Evolutionary conservation across 2,888 invertebrate genomes (phyloP), one percentile per base, ranked within the genome.

Genomic region (Synergus itoensis): DNA sequence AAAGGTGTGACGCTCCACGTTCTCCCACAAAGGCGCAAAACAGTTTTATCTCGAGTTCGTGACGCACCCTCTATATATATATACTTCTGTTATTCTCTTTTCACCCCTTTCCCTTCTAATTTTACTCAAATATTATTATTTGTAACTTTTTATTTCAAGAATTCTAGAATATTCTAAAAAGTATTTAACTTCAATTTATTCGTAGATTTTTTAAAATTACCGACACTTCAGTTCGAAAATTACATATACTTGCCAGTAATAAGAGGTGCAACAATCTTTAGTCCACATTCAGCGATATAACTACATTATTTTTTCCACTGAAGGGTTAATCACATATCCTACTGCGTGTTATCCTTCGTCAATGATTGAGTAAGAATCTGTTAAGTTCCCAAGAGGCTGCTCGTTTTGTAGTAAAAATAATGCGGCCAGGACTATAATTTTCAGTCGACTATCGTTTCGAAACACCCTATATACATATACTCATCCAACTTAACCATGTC

Each of bases 1-100:
- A 82, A 85, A 86, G 83, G 82, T 84, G 81, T 82, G 82, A 84
- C 84, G 85, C 76, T 64, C 78, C 62, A 76, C 21, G 79, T 81
- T 69, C 64, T 62, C 62, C 14, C 62, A 62, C 12, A 36, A 36
- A 14, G 62, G 21, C 14, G 14, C 28, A 14, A 28, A 62, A 9
- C 48, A 16, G 43, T 43, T 65, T 41, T 43, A 65, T 1, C 28
- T 57, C 62, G 62, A 63, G 78, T 79, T 79, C 40, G 4, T n/a
- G 12, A 41, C 65, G 40, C 64, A 40, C 63, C 18, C 28, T 62
- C 62, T 28, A 36, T 36, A 36, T 36, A 28, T 28, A 36, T 36
- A 36, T 36, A 28, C 14, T 62, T 62, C 7, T 12, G 21, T 14
- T 3, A 28, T 62, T 14, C 28, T 14, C 12, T 14, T 14, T 28